Evolutionary conservation across 2,797 vertebrate genomes (phyloP), one percentile per base, ranked within the genome.

Genomic region (Squalus acanthias): DNA sequence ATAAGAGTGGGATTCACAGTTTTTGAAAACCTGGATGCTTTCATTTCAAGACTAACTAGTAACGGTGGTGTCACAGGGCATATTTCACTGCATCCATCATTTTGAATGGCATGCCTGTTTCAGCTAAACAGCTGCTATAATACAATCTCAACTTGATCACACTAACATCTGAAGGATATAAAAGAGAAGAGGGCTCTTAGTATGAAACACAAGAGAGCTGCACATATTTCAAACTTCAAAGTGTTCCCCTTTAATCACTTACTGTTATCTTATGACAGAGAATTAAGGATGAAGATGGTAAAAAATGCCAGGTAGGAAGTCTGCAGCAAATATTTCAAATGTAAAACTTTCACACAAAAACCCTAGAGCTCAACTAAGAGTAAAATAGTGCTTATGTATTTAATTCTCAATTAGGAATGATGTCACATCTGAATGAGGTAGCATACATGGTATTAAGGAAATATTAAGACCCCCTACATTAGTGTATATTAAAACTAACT

Each of bases 11-110:
- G 88, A 60, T 63, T n/a, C 57, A 92, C 89, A 63, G 60, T 65
- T 29, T 10, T 29, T 65, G 29, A 92, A 92, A 63, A 26, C 7
- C 26, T 65, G 9, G 60, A 65, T 92, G 33, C 9, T 65, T 92
- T 92, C 29, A 63, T n/a, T 91, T 57, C 60, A 91, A 60, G 57
- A 91, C 60, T 63, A 91, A 91, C 29, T 65, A 65, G 89, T 70
- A 72, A 95, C 74, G n/a, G 46, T 95, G 22, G 69, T 74, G 95
- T 95, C 67, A 95, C 9, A 74, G 95, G 39, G 46, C 26, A 95
- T 70, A 95, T 95, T 95, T 67, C n/a, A 76, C 22, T 33, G 72
- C 20, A 74, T 95, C 67, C n/a, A 24, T 70, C 95, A 95, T 92
- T 92, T 92, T 33, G 53, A 92, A 92, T 92, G 57, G 33, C 57